Evolutionary conservation across 35 echinoderm and acorn worm species (phyloP).

Genomic region (Apostichopus parvimensis): DNA sequence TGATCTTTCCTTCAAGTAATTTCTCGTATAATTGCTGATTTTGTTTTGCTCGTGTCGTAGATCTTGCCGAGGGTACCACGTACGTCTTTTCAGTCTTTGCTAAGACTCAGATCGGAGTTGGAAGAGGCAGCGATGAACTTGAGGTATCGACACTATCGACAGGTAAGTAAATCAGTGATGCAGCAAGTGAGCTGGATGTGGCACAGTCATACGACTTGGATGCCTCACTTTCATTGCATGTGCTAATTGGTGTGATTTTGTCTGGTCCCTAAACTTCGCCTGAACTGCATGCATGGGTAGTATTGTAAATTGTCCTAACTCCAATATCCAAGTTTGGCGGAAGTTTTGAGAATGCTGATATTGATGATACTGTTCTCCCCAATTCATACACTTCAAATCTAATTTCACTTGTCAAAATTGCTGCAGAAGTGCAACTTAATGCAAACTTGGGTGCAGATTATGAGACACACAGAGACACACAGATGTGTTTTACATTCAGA

Average conservation of each 20-base stretch:
- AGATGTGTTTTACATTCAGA: no score
- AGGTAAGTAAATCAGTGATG: neutral
- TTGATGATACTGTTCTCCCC: no score
- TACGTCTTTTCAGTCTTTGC: slow-evolving; percentile 1
- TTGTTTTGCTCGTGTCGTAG: neutral
- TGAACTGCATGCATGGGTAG: no score
- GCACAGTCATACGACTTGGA: neutral
- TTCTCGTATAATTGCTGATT: neutral
- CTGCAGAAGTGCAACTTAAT: no score
- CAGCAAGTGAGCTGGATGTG: neutral
- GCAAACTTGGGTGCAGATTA: no score
- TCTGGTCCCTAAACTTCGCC: no score
- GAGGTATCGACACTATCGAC: neutral
- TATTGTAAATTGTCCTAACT: no score
- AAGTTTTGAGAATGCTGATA: no score
- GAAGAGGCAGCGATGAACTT: neutral
- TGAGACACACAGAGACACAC: no score
- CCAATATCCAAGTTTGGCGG: no score
- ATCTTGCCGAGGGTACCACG: slow-evolving; percentile 22
- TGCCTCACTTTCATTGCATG: neutral
- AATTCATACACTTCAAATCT: no score
- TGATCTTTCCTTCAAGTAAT: neutral
- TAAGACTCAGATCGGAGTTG: neutral
- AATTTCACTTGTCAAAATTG: no score
- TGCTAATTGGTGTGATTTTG: neutral